Percentiles rank a stretch among this genome's conserved stretches.
Evolutionary conservation across 2,888 invertebrate genomes (phyloP).

Genomic region (Elmis aenea): DNA sequence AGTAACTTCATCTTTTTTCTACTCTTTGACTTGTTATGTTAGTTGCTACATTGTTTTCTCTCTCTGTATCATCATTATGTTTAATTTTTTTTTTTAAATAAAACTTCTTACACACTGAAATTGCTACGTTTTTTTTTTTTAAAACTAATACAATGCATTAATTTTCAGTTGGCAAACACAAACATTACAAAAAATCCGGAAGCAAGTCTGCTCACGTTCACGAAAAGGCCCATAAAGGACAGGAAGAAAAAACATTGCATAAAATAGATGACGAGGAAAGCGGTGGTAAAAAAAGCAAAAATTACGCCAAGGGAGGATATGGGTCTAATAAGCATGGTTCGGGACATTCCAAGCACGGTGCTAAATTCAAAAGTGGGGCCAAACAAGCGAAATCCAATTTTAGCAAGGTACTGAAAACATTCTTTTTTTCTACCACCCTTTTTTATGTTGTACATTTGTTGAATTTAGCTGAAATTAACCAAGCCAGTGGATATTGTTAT

Average conservation of each 20-base stretch:
- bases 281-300: conserved; percentile 39
- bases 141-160: no score
- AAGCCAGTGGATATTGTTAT: no score
- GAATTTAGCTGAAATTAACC: no score
- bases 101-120: no score
- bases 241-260: conserved; percentile 31
- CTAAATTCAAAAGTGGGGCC: conserved; percentile 33
- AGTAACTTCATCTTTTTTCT: no score
- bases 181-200: conserved; percentile 28
- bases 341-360: conserved; percentile 35
- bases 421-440: no score
- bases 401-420: conserved; percentile 43
- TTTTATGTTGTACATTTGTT: no score
- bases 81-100: no score
- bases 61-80: no score
- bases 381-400: conserved; percentile 37
- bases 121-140: no score
- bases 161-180: conserved; percentile 24
- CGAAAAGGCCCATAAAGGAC: conserved; percentile 36
- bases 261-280: conserved; percentile 35
- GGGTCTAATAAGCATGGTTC: conserved; percentile 33
- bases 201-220: conserved; percentile 35
- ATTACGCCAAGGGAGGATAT: conserved; percentile 32
- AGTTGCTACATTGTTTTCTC: no score
- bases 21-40: no score